Evolutionary conservation across 2,888 invertebrate genomes (phyloP), one percentile per base, ranked within the genome.

Genomic region (Itoplectis maculator): DNA sequence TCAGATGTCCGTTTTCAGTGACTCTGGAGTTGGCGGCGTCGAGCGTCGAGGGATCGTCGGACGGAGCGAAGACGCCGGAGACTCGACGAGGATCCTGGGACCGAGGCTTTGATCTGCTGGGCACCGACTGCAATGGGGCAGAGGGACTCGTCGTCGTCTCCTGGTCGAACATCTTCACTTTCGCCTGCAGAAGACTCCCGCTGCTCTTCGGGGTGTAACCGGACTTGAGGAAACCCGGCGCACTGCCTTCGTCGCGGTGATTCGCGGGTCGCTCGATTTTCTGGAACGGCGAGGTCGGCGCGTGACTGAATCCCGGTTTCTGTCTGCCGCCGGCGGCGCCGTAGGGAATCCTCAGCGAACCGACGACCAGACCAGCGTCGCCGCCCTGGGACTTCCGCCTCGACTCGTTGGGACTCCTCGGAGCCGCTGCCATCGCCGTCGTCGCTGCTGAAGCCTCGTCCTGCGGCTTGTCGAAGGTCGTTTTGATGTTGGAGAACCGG

Each of bases 401-500:
- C 4, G 45, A 56, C 3, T 70, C 72, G 20, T 35, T 73, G n/a
- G 59, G 61, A 13, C 65, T 68, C 56, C 70, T 73, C 11, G 65
- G 59, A 7, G 18, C 7, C 6, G 49, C 11, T 15, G 72, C 70
- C n/a, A n/a, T n/a, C n/a, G n/a, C n/a, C n/a, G n/a, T n/a, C n/a
- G n/a, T n/a, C n/a, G n/a, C n/a, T n/a, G n/a, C n/a, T n/a, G n/a
- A n/a, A n/a, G n/a, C n/a, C 1, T 73, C 75, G 47, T 68, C 56
- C 15, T 54, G 69, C 11, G 89, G 88, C 40, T 94, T 95, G 90
- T 98, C 97, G 90, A 98, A 98, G 0, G 96, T 94, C 47, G 96
- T 96, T 92, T 97, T 97, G 45, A 98, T 96, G 87, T 96, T 96
- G 0, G 97, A 97, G 90, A 98, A 98, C 83, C 97, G 95, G 88